Conservation (phyloP, 2,113 vertebrate genomes). For the Leuciscus idus region DNA sequence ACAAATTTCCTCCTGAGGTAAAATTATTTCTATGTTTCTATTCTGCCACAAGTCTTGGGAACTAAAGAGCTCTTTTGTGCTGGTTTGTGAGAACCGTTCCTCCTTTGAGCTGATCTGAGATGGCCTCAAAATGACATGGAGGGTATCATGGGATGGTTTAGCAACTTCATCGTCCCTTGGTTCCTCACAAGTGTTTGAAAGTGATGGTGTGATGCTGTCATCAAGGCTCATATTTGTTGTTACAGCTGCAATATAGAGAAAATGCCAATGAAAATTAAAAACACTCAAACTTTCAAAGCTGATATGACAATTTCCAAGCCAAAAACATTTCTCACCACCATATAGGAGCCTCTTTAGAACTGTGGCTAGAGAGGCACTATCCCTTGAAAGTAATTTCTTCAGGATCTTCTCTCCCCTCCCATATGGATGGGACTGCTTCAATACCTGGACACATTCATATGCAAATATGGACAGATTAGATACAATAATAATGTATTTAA, state of each 20-base stretch:
- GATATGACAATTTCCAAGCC: not conserved
- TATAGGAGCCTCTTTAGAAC: conserved; percentile 67
- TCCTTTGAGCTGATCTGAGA: conserved; percentile 19
- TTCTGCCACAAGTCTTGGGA: conserved; percentile 32
- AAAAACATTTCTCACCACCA: conserved; percentile 62
- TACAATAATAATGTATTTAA: not conserved
- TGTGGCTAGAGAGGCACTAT: conserved; percentile 44
- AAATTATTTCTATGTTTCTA: not conserved
- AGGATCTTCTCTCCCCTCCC: conserved; percentile 67
- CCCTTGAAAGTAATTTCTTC: conserved; percentile 59
- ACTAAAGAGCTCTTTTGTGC: not conserved
- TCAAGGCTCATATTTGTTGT: conserved; percentile 39
- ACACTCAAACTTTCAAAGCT: not conserved
- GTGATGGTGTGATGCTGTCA: not conserved
- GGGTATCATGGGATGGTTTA: not conserved
- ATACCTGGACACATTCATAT: conserved; percentile 58
- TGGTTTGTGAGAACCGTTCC: conserved; percentile 15
- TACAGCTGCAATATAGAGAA: conserved; percentile 55
- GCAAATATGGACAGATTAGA: not conserved
- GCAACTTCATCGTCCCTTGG: not conserved
- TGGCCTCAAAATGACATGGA: not conserved
- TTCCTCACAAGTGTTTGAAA: conserved; percentile 15
- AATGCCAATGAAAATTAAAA: not conserved
- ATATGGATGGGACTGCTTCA: conserved; percentile 59
- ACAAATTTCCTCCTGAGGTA: conserved; percentile 1